Conservation (phyloP, 2,888 invertebrate genomes). For the Cynaeus angustus region DNA sequence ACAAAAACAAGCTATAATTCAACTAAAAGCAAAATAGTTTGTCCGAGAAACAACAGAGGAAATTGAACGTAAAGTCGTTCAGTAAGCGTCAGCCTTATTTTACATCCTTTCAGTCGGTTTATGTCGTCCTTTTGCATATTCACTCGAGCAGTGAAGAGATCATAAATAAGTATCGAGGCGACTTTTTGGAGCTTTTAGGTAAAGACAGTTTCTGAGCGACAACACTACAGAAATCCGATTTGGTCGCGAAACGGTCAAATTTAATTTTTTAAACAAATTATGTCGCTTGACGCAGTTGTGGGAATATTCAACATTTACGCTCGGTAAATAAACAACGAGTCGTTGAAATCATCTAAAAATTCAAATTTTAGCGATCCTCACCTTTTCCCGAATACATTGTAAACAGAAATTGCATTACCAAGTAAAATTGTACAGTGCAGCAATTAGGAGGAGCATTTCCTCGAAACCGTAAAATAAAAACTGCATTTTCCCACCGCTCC, state of each 20-base stretch:
- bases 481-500: slow-evolving; percentile 24
- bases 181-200: background rate
- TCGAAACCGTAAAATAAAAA: slow-evolving; percentile 36
- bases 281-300: too few species aligned
- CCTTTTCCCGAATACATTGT: slow-evolving; percentile 39
- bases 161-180: slow-evolving; percentile 43
- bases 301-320: slow-evolving; percentile 18
- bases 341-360: slow-evolving; percentile 31
- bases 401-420: slow-evolving; percentile 46
- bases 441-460: slow-evolving; percentile 31
- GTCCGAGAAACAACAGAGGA: slow-evolving; percentile 42
- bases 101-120: slow-evolving; percentile 35
- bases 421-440: slow-evolving; percentile 39
- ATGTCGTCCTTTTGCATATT: slow-evolving; percentile 34
- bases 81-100: slow-evolving; percentile 43
- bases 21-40: slow-evolving; percentile 42
- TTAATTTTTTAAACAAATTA: too few species aligned
- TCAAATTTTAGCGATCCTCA: slow-evolving; percentile 39
- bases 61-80: slow-evolving; percentile 44
- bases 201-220: too few species aligned
- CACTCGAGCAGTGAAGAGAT: slow-evolving; percentile 31
- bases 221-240: too few species aligned
- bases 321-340: slow-evolving; percentile 23
- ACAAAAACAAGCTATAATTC: slow-evolving; percentile 32
- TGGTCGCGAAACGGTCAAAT: too few species aligned